Conservation (phyloP, 2,113 vertebrate species). For the Podarcis muralis region DNA sequence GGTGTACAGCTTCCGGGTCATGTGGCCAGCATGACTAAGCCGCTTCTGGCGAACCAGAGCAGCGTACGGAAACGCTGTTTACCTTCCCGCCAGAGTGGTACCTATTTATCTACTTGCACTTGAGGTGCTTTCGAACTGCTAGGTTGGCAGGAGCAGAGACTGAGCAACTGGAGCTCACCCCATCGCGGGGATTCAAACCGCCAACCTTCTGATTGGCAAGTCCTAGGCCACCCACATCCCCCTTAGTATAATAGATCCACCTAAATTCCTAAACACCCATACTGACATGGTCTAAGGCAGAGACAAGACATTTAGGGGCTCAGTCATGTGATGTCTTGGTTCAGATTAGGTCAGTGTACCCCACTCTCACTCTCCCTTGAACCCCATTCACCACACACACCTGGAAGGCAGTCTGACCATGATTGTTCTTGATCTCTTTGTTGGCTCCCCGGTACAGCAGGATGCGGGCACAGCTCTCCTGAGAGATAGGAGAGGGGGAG, state of each 20-base stretch:
- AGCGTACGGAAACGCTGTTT: too few relatives aligned
- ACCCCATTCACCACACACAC: slow-evolving; percentile 69
- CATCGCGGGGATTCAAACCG: too few relatives aligned
- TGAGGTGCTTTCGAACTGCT: too few relatives aligned
- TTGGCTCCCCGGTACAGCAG: slow-evolving; percentile 89
- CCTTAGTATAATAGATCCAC: background rate
- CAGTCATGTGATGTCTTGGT: background rate
- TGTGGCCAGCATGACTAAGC: too few relatives aligned
- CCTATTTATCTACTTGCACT: too few relatives aligned
- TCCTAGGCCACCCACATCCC: too few relatives aligned
- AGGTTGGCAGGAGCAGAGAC: too few relatives aligned
- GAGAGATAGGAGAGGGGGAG: background rate
- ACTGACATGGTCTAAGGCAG: background rate
- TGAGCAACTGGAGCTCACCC: too few relatives aligned
- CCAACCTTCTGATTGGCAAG: too few relatives aligned
- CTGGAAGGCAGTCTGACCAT: slow-evolving; percentile 91
- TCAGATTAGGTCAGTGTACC: background rate
- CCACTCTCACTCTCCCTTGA: background rate
- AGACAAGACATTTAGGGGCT: background rate
- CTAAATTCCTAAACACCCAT: background rate
- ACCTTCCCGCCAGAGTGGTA: too few relatives aligned
- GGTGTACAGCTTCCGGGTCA: too few relatives aligned
- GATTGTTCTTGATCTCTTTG: slow-evolving; percentile 91
- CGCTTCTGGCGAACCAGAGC: too few relatives aligned
- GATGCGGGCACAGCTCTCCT: slow-evolving; percentile 91